A percentile compares a stretch with the other conserved stretches of the same genome.
Evolutionary conservation across 2,797 vertebrate species (phyloP).

Genomic region (Champsocephalus gunnari): DNA sequence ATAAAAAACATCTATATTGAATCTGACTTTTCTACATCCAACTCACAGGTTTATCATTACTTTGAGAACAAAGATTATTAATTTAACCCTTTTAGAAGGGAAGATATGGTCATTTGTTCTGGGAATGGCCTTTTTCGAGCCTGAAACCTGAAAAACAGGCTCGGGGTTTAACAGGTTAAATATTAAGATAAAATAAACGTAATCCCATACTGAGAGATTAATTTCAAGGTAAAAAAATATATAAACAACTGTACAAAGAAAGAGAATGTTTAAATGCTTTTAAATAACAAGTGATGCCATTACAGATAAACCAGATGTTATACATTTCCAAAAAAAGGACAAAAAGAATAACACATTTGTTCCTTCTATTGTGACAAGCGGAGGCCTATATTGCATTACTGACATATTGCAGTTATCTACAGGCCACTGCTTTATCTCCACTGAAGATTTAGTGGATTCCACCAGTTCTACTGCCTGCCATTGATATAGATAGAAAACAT

Average conservation of each 20-base stretch:
- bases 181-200: no score
- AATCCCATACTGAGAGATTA: no score
- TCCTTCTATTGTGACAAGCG: not conserved
- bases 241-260: not conserved
- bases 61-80: no score
- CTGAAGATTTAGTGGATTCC: constrained; percentile 36
- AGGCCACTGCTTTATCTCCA: constrained; percentile 22
- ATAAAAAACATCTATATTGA: no score
- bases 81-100: no score
- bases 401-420: constrained; percentile 24
- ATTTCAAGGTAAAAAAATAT: no score
- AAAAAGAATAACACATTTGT: not conserved
- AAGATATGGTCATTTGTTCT: no score
- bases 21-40: no score
- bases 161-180: no score
- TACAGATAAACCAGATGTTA: not conserved
- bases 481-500: constrained; percentile 37
- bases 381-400: not conserved
- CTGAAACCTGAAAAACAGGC: no score
- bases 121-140: no score
- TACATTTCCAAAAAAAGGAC: constrained; percentile 1
- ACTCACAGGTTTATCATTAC: no score
- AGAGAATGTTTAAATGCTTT: constrained; percentile 1
- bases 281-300: not conserved
- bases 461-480: constrained; percentile 34